Base-by-base conservation (phyloP, 2,797 vertebrate genomes). In the Peromyscus attwateri region DNA sequence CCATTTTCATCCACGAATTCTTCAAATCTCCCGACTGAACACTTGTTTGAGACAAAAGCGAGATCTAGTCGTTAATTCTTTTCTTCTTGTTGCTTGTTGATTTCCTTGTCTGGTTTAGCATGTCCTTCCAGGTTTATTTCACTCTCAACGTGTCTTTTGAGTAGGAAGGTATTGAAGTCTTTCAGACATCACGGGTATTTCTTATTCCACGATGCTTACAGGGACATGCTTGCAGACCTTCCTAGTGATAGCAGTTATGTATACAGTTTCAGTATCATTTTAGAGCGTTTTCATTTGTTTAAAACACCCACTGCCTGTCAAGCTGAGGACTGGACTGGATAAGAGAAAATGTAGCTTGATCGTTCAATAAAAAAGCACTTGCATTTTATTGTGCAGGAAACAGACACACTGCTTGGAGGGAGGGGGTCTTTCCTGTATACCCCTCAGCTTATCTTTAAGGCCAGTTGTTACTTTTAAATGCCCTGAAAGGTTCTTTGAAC, bases 401-500 rank as follows among this genome's bases (percentile, higher is more conserved):
- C 29, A 52, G 40, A 21, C 37, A 10, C 55, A 9, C 46, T 82
- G 62, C 77, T 76, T 55, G 37, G 16, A 43, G 25, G 43, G 40
- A 29, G 31, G 13, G 31, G 2, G 82, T 68, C 12, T 95, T 70
- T 96, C 43, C 2, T 91, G 79, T 66, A 82, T 71, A 23, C 3
- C 11, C 92, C 10, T 95, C 11, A 80, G 87, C 29, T 89, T 84
- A 52, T 89, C 29, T 10, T 27, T 43, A 84, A n/a, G 52, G 34
- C 27, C 64, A 92, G 40, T 92, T 96, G 25, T 62, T 90, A 29
- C 57, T 96, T 37, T 92, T 96, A 71, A 89, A 87, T 49, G 55
- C 21, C n/a, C 21, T 82, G n/a, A 17, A 95, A 95, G 60, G 29
- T 95, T 96, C 82, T 96, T 97, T 95, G 91, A 95, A 97, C 81